Conservation (phyloP, 1,140 invertebrate species). For the Anastrepha ludens region DNA sequence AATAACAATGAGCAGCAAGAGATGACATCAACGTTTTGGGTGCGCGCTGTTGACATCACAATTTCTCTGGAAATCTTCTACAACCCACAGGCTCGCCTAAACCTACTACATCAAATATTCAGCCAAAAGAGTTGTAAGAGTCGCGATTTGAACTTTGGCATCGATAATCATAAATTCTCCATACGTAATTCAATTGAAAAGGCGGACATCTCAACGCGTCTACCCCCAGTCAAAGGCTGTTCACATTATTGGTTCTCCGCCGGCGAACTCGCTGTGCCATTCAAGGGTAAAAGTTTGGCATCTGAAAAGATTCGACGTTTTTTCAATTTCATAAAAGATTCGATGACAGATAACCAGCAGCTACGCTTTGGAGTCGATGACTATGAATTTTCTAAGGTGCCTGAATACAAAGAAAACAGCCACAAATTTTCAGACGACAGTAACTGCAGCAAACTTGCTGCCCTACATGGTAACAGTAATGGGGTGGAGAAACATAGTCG, state of each 20-base stretch:
- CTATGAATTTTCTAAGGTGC: conserved; percentile 66
- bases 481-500: no score
- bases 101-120: conserved; percentile 68
- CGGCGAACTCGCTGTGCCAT: conserved; percentile 68
- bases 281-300: conserved; percentile 64
- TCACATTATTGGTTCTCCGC: conserved; percentile 72
- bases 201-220: conserved; percentile 55
- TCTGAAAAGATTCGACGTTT: conserved; percentile 64
- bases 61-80: conserved; percentile 64
- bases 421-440: conserved; percentile 64
- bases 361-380: conserved; percentile 68
- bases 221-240: conserved; percentile 63
- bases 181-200: not conserved
- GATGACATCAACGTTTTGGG: conserved; percentile 66
- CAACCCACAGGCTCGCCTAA: conserved; percentile 62
- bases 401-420: conserved; percentile 62
- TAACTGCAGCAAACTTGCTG: conserved; percentile 59
- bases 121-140: conserved; percentile 67
- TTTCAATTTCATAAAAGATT: conserved; percentile 63
- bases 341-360: conserved; percentile 55
- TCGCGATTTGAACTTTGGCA: conserved; percentile 67
- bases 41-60: conserved; percentile 64
- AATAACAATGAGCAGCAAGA: conserved; percentile 52
- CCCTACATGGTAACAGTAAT: conserved; percentile 64
- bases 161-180: conserved; percentile 66